A percentile compares a stretch with the other conserved stretches of the same genome.
Evolutionary conservation across 2,888 invertebrate species (phyloP).

Genomic region (Malacosoma neustria): DNA sequence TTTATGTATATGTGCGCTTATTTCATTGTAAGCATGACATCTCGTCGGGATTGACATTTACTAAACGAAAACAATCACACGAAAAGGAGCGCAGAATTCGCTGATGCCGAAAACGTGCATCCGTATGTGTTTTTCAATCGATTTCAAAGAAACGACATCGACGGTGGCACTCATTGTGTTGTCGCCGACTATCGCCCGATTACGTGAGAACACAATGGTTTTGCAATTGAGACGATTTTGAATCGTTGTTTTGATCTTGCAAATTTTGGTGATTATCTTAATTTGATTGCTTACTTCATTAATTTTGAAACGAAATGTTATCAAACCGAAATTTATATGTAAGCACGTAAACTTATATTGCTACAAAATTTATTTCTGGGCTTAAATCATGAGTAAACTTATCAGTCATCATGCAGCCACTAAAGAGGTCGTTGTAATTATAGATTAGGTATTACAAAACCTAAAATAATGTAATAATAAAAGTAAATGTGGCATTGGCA

Average conservation of each 20-base stretch:
- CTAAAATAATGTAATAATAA: no score
- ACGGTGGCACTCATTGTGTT: conserved; percentile 71
- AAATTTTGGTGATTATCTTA: conserved; percentile 23
- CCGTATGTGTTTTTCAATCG: conserved; percentile 68
- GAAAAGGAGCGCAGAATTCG: conserved; percentile 52
- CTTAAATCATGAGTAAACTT: background rate
- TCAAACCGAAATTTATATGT: no score
- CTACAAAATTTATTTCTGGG: background rate
- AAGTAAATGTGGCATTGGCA: no score
- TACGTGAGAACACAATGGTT: conserved; percentile 70
- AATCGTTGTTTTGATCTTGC: conserved; percentile 32
- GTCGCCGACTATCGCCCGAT: conserved; percentile 42
- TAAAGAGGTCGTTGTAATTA: no score
- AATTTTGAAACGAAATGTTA: no score
- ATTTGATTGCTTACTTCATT: background rate
- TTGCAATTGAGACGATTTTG: conserved; percentile 42
- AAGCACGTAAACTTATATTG: background rate
- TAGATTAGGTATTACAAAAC: no score
- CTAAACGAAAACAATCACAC: conserved; percentile 41
- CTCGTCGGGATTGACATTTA: conserved; percentile 26
- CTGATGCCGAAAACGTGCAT: conserved; percentile 72
- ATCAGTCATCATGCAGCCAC: no score
- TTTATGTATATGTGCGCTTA: background rate
- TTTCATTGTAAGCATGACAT: background rate
- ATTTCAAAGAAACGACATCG: conserved; percentile 64